phyloP scores from a whole-genome alignment of 2,888 invertebrate species.

The Nomada flava region DNA sequence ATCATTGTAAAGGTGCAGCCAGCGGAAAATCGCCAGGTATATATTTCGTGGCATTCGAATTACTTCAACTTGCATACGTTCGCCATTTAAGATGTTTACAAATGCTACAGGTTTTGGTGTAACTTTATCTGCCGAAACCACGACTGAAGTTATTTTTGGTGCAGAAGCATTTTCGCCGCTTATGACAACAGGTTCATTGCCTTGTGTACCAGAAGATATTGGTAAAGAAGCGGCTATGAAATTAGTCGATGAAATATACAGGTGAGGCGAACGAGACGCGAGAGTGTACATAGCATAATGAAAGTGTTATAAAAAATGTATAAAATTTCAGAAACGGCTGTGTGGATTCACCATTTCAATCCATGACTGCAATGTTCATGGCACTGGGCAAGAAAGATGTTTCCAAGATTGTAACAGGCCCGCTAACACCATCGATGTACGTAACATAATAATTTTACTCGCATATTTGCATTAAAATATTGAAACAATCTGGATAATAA shows the following conservation, averaged over 20 bases:
- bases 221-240: slow-evolving; percentile 92
- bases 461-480: not conserved
- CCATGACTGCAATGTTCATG: slow-evolving; percentile 95
- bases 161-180: slow-evolving; percentile 83
- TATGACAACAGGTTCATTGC: slow-evolving; percentile 83
- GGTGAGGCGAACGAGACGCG: slow-evolving; percentile 63
- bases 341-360: slow-evolving; percentile 95
- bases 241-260: slow-evolving; percentile 95
- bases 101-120: slow-evolving; percentile 91
- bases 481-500: not conserved
- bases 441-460: slow-evolving; percentile 67
- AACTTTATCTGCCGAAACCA: slow-evolving; percentile 96
- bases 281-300: not conserved
- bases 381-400: slow-evolving; percentile 97
- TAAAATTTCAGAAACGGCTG: slow-evolving; percentile 90
- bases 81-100: not conserved
- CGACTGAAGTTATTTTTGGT: slow-evolving; percentile 89
- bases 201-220: slow-evolving; percentile 95
- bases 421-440: slow-evolving; percentile 88
- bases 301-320: slow-evolving; percentile 12
- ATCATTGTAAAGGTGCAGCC: slow-evolving; percentile 94
- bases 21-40: slow-evolving; percentile 94
- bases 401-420: slow-evolving; percentile 90
- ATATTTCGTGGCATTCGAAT: not conserved
- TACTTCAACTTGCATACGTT: slow-evolving; percentile 2